These are phyloP conservation scores for Nymphalis urticae DNA, from an alignment of 2,888 invertebrate species.

Conservation along the genomic window DNA sequence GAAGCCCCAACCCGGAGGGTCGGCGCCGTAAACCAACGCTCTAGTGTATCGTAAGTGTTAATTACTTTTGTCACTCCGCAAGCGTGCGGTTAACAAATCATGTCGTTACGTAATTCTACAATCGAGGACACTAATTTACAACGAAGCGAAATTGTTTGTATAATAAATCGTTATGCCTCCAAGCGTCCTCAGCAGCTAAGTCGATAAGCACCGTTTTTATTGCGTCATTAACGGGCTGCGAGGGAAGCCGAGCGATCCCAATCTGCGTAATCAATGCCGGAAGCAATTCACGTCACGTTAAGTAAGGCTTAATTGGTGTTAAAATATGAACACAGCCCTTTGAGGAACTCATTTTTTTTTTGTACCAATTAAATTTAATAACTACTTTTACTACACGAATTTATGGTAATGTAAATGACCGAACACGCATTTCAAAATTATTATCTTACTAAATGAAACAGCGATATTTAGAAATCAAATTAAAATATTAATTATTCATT, in stretches of 20 bases:
- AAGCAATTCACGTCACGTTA: conserved; percentile 56
- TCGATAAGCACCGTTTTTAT: conserved; percentile 79
- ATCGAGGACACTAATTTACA: conserved; percentile 71
- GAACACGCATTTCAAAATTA: too few relatives aligned
- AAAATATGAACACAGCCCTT: conserved; percentile 47
- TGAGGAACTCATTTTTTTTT: conserved; percentile 18
- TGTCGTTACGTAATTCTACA: conserved; percentile 65
- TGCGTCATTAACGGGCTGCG: conserved; percentile 75
- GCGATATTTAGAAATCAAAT: too few relatives aligned
- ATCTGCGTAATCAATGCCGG: conserved; percentile 75
- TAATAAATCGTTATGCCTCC: conserved; percentile 75
- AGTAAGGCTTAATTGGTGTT: conserved; percentile 60
- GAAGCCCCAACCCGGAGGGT: conserved; percentile 59
- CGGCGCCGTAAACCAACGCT: conserved; percentile 67
- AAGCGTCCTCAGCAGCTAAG: conserved; percentile 73
- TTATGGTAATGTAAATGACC: neutral
- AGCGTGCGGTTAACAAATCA: conserved; percentile 73
- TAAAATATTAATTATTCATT: too few relatives aligned
- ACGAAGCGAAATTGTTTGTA: conserved; percentile 71
- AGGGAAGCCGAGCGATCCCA: conserved; percentile 73
- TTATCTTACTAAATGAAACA: too few relatives aligned
- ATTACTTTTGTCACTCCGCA: conserved; percentile 77
- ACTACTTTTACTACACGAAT: conserved; percentile 1
- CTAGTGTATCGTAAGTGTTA: conserved; percentile 75
- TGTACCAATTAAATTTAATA: conserved; percentile 15